Conservation (phyloP, 2,888 invertebrate species). For the Oscheius sp. region DNA sequence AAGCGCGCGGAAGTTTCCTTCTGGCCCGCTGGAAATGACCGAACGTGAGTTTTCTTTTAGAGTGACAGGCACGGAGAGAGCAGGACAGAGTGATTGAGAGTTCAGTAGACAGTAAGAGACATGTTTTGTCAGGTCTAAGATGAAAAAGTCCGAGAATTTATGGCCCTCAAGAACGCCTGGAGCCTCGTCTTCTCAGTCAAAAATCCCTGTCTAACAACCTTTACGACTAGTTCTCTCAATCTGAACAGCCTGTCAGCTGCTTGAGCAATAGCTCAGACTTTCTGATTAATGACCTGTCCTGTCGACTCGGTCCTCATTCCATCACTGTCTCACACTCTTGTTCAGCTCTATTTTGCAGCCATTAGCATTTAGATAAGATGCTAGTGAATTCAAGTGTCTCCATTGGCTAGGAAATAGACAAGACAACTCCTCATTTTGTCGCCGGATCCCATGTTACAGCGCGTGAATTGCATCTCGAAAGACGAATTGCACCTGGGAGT, state of each 20-base stretch:
- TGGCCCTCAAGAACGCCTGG: not conserved
- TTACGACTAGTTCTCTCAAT: not conserved
- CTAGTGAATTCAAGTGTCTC: not conserved
- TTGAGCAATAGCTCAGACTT: slow-evolving; percentile 18
- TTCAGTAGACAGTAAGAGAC: not conserved
- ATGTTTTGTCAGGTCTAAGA: not conserved
- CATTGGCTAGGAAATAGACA: too few species aligned
- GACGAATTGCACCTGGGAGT: slow-evolving; percentile 32
- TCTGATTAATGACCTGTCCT: slow-evolving; percentile 22
- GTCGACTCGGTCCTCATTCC: not conserved
- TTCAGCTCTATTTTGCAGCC: not conserved
- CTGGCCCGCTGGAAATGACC: not conserved
- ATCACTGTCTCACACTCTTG: slow-evolving; percentile 20
- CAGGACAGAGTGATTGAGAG: not conserved
- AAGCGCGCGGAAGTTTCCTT: not conserved
- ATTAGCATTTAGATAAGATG: not conserved
- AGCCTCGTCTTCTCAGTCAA: not conserved
- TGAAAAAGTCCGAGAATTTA: not conserved
- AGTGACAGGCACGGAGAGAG: too few species aligned
- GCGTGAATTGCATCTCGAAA: slow-evolving; percentile 29
- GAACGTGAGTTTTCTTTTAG: not conserved
- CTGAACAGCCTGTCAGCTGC: slow-evolving; percentile 25
- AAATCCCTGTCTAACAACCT: not conserved
- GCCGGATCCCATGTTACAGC: slow-evolving; percentile 26
- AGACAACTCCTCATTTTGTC: slow-evolving; percentile 22